phyloP scores from a whole-genome alignment of 2,797 vertebrate species.

The Epinephelus awoara region DNA sequence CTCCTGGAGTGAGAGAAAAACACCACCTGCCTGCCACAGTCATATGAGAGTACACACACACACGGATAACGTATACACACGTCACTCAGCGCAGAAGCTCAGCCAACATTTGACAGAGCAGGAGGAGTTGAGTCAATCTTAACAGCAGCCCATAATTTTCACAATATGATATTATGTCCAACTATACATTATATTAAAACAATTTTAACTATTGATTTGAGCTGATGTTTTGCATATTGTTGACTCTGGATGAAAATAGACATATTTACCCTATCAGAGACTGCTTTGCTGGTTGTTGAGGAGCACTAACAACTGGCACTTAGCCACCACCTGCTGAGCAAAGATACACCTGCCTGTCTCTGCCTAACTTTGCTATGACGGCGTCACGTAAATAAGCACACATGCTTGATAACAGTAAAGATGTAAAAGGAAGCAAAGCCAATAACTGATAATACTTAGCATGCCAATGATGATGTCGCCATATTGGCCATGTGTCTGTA shows the following conservation, averaged over 20 bases:
- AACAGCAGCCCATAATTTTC: conserved; percentile 23
- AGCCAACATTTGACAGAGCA: conserved; percentile 34
- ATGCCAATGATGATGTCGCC: no score
- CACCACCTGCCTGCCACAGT: conserved; percentile 90
- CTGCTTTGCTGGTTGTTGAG: background rate
- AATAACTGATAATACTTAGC: no score
- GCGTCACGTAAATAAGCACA: no score
- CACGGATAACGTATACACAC: conserved; percentile 23
- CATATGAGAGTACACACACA: conserved; percentile 44
- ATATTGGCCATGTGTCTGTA: no score
- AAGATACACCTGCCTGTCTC: no score
- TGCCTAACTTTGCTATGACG: no score
- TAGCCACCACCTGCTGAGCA: no score
- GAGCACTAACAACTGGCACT: background rate
- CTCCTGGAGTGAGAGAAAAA: conserved; percentile 89
- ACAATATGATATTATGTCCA: conserved; percentile 2
- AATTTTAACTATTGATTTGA: background rate
- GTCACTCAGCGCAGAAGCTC: conserved; percentile 40
- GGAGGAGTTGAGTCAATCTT: conserved; percentile 32
- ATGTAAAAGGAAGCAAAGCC: no score
- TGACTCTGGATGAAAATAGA: background rate
- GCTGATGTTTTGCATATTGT: background rate
- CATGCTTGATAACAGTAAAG: no score
- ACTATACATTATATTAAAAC: background rate
- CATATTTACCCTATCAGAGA: background rate